Conservation (phyloP, 2,113 vertebrate species). For the Oncorhynchus clarkii region DNA sequence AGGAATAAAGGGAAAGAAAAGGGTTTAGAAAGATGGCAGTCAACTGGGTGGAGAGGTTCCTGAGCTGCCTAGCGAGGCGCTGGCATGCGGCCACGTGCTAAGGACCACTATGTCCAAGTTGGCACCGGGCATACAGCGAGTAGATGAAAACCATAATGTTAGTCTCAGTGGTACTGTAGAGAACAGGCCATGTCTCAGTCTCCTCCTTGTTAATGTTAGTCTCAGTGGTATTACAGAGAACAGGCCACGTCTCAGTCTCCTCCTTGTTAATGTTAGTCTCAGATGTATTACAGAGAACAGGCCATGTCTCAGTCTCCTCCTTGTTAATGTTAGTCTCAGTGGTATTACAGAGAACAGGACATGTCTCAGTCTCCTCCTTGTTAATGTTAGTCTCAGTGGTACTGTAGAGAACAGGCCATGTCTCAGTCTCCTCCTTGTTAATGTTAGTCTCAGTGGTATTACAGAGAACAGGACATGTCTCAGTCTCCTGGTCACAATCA, state of each 20-base stretch:
- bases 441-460: not conserved
- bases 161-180: no score
- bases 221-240: not conserved
- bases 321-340: no score
- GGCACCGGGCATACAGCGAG: no score
- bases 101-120: no score
- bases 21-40: not conserved
- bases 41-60: no score
- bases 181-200: constrained; percentile 7
- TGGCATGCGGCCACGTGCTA: not conserved
- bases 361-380: no score
- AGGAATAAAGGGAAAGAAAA: not conserved
- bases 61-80: not conserved
- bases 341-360: no score
- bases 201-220: constrained; percentile 15
- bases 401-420: not conserved
- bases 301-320: no score
- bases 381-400: no score
- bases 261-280: no score
- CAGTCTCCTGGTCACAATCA: constrained; percentile 53
- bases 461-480: not conserved
- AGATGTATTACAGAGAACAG: no score
- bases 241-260: constrained; percentile 25
- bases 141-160: no score
- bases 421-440: constrained; percentile 27